Conservation (phyloP, 2,113 vertebrate genomes). For the Nasalis larvatus region DNA sequence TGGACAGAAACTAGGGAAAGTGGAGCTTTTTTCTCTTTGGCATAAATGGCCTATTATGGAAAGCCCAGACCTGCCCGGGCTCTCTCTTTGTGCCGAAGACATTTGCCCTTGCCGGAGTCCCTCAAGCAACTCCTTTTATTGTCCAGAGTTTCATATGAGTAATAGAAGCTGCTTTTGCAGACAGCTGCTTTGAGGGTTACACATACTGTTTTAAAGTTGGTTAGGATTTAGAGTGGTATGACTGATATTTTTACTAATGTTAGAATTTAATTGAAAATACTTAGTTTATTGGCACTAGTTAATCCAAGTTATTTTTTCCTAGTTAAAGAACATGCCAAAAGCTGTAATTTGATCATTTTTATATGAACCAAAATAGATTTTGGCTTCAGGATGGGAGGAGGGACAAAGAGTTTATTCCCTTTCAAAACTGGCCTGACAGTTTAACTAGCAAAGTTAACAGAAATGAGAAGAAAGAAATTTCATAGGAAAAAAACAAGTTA, state of each 20-base stretch:
- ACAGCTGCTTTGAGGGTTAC: constrained; percentile 46
- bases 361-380: constrained; percentile 66
- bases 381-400: constrained; percentile 43
- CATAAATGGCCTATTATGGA: not conserved
- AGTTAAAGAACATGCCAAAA: constrained; percentile 45
- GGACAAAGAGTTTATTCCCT: constrained; percentile 39
- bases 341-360: constrained; percentile 75
- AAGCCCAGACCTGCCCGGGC: not conserved
- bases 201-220: constrained; percentile 3
- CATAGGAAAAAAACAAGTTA: constrained; percentile 5
- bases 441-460: constrained; percentile 64
- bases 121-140: constrained; percentile 29
- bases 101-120: not conserved
- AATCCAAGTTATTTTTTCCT: constrained; percentile 75
- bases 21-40: not conserved
- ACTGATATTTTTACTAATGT: constrained; percentile 49
- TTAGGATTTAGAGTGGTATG: constrained; percentile 53
- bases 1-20: not conserved
- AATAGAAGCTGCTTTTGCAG: constrained; percentile 45
- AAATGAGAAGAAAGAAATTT: constrained; percentile 65
- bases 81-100: not conserved
- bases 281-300: constrained; percentile 69
- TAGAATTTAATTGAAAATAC: constrained; percentile 74
- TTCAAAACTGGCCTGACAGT: constrained; percentile 38
- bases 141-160: not conserved